phyloP scores from a whole-genome alignment of 37 sponge, comb jelly and placozoan species.

The Chondrosia reniformis region DNA sequence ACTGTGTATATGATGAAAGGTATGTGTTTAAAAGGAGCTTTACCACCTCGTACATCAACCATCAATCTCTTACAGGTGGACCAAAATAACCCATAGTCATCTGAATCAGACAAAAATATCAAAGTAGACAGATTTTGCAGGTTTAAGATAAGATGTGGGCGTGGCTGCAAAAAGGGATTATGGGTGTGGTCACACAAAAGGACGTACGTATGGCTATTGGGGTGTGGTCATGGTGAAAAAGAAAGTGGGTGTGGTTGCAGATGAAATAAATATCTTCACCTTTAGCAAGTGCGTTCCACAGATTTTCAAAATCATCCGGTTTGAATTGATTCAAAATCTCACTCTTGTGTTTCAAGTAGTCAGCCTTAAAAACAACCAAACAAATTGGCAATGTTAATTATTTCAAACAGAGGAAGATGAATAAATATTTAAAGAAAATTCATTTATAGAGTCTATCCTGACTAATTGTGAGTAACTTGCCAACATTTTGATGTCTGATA shows the following conservation, averaged over 20 bases:
- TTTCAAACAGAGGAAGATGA: no score
- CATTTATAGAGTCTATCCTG: no score
- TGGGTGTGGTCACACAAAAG: no score
- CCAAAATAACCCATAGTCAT: conserved; percentile 81
- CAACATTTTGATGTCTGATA: no score
- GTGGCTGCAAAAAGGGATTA: no score
- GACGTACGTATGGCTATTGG: no score
- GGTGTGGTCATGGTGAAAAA: no score
- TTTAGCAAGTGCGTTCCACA: conserved; percentile 69
- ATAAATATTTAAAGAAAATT: no score
- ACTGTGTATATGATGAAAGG: conserved; percentile 77
- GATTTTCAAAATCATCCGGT: conserved; percentile 52
- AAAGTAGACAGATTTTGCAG: background rate
- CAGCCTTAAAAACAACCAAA: conserved; percentile 70
- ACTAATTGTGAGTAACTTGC: no score
- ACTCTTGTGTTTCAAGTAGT: conserved; percentile 75
- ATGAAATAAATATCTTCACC: conserved; percentile 18
- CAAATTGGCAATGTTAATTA: no score
- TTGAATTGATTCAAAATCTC: conserved; percentile 52
- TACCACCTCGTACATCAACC: conserved; percentile 48
- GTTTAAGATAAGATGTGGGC: no score
- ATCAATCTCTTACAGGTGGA: conserved; percentile 73
- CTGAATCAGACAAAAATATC: conserved; percentile 21
- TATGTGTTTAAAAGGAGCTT: conserved; percentile 58
- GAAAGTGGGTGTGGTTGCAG: no score